Evolutionary conservation across 2,888 invertebrate species (phyloP).

Genomic region (Phyllotreta striolata): DNA sequence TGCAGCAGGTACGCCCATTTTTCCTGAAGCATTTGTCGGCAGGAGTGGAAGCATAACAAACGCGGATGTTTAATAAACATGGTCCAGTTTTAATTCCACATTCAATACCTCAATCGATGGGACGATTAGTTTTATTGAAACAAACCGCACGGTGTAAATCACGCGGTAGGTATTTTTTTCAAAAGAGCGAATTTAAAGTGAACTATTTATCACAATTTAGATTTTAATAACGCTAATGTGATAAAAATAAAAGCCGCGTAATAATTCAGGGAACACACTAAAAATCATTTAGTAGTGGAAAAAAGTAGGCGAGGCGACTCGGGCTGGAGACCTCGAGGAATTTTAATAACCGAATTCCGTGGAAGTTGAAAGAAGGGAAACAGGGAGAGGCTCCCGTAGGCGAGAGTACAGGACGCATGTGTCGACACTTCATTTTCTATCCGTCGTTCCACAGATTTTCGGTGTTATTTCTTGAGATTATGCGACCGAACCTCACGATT

Average conservation of each 20-base stretch:
- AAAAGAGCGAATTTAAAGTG: no score
- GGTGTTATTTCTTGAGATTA: conserved; percentile 28
- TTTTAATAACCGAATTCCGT: conserved; percentile 56
- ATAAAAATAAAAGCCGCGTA: conserved; percentile 28
- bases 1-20: no score
- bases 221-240: no score
- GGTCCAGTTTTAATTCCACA: no score
- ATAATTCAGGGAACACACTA: conserved; percentile 53
- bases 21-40: no score
- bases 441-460: conserved; percentile 26
- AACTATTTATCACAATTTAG: no score
- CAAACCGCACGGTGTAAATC: no score
- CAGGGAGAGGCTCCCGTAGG: conserved; percentile 30
- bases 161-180: no score
- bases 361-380: not conserved
- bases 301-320: conserved; percentile 44
- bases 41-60: no score
- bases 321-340: conserved; percentile 51
- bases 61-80: no score
- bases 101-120: no score
- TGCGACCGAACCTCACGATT: conserved; percentile 1
- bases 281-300: conserved; percentile 54
- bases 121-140: no score
- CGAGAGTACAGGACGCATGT: conserved; percentile 27
- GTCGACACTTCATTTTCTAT: conserved; percentile 35